phyloP scores from a whole-genome alignment of 2,797 vertebrate genomes.

The Pelochelys cantorii region DNA sequence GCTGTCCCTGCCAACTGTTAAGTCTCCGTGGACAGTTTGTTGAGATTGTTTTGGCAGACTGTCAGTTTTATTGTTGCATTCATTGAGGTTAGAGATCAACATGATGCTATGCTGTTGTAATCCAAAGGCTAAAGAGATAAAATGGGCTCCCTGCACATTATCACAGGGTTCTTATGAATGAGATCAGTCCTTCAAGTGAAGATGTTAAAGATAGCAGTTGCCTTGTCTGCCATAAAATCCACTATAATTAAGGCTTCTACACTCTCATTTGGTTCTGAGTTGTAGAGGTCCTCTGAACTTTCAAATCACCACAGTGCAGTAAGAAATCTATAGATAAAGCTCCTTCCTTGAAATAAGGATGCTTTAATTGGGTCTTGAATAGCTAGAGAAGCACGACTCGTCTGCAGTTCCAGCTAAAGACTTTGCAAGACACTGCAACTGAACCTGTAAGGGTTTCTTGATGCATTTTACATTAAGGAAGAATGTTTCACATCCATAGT shows the following conservation, averaged over 20 bases:
- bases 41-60: background rate
- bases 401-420: background rate
- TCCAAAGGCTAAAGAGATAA: background rate
- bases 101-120: background rate
- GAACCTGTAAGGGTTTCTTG: background rate
- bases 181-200: background rate
- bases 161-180: background rate
- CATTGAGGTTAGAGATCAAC: background rate
- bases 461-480: background rate
- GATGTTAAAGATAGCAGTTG: background rate
- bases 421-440: conserved; percentile 6
- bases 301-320: background rate
- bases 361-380: conserved; percentile 20
- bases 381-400: conserved; percentile 1
- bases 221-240: background rate
- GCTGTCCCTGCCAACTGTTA: background rate
- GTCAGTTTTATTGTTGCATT: background rate
- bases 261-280: background rate
- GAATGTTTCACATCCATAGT: background rate
- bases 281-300: background rate
- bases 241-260: background rate
- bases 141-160: background rate
- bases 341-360: conserved; percentile 35
- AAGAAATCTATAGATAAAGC: background rate
- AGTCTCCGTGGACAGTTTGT: background rate